Percentiles rank a stretch among this genome's conserved stretches.
Conservation (phyloP, 2,888 invertebrate genomes). For the Eupithecia tripunctaria region DNA sequence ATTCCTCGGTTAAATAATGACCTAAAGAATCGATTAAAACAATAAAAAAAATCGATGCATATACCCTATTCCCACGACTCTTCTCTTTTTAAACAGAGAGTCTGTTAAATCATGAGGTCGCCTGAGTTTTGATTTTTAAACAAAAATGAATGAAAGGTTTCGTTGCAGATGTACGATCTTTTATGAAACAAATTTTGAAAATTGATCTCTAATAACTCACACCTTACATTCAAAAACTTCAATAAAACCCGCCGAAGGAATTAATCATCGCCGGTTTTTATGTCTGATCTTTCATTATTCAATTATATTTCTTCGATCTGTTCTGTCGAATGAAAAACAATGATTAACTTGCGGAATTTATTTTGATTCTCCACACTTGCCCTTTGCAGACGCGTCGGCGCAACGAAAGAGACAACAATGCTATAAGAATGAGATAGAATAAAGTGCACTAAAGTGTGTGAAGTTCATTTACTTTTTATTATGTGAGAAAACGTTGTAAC, state of each 20-base stretch:
- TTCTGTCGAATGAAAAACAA: conserved; percentile 17
- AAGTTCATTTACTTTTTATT: background rate
- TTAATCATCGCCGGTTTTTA: conserved; percentile 9
- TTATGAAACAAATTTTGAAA: background rate
- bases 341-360: conserved; percentile 18
- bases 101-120: too few species aligned
- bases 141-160: too few species aligned
- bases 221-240: conserved; percentile 1
- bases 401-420: conserved; percentile 57
- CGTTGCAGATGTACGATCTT: background rate
- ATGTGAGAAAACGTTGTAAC: too few species aligned
- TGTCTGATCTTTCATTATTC: conserved; percentile 17
- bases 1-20: too few species aligned
- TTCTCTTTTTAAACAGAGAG: too few species aligned
- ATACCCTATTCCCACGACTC: too few species aligned
- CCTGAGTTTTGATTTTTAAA: background rate
- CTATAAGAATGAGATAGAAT: conserved; percentile 20
- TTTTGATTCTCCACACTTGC: conserved; percentile 38
- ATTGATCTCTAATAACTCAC: background rate
- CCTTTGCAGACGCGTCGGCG: conserved; percentile 69
- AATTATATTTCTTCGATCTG: conserved; percentile 14
- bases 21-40: too few species aligned
- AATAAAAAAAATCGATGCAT: too few species aligned
- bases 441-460: background rate
- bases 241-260: conserved; percentile 3